Evolutionary conservation across 2,797 vertebrate genomes (phyloP), one percentile per base, ranked within the genome.

Genomic region (Spondyliosoma cantharus): DNA sequence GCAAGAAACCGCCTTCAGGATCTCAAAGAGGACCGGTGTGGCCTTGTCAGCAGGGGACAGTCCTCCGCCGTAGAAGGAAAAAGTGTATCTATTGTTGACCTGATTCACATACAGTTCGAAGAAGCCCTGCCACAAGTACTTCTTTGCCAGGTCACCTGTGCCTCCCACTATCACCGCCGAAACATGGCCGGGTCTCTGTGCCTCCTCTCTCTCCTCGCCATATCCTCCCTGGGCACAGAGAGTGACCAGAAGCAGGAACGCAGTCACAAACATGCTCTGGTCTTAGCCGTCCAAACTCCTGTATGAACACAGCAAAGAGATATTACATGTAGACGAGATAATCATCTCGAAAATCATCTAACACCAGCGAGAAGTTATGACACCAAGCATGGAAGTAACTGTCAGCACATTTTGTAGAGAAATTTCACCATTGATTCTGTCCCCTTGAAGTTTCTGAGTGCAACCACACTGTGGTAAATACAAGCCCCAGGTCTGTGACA

Each of bases 71-170:
- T 98, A 96, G 90, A 99, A 99, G 1, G 96, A 96, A 56, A 99
- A 98, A 71, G 90, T 96, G 93, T 96, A 93, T 29, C 96, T 96
- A 0, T 93, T 92, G 65, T 86, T 94, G 12, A 93, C 95, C 78
- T 98, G 95, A 20, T 95, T 95, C 1, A 92, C 66, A 69, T 99
- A 99, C 4, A 98, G 95, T 57, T 97, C 94, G 89, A 99, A 99
- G 0, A 99, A 94, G 2, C 97, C 97, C 80, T 97, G 97, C 98
- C 98, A 99, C 32, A 99, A 83, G 86, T 99, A 99, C 79, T 99
- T 99, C 86, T 90, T 96, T 7, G 98, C 98, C 89, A 99, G 80
- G 88, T 99, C 98, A 0, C 98, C 98, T 0, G 97, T 99, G 42
- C 95, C 96, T 65, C 98, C 98, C 73, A 99, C 92, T 62, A 99